Conservation (phyloP, 2,113 vertebrate species). For the Astur gentilis region DNA sequence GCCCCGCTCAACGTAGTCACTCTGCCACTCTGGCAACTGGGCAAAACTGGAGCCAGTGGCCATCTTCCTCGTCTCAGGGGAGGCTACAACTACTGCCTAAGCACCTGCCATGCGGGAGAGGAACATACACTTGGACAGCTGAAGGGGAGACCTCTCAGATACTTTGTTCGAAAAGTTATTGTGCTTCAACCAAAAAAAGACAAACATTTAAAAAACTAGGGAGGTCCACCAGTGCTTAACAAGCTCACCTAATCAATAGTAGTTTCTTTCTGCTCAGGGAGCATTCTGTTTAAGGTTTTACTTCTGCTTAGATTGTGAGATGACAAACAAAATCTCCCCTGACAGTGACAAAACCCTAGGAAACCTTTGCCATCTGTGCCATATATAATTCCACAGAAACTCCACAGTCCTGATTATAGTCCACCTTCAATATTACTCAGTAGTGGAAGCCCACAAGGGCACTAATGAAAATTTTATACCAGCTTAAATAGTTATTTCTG, state of each 20-base stretch:
- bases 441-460: not conserved
- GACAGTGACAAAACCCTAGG: not conserved
- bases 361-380: not conserved
- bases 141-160: not conserved
- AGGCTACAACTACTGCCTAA: not conserved
- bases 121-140: not conserved
- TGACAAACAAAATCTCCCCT: not conserved
- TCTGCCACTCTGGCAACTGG: not conserved
- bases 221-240: not conserved
- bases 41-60: not conserved
- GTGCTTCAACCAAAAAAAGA: not conserved
- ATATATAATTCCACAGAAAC: not conserved
- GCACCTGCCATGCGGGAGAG: not conserved
- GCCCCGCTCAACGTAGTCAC: not conserved
- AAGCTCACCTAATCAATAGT: not conserved
- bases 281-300: not conserved
- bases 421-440: not conserved
- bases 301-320: not conserved
- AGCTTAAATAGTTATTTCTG: not conserved
- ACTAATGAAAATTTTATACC: not conserved
- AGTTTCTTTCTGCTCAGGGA: not conserved
- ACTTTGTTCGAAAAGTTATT: not conserved
- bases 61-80: not conserved
- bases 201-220: not conserved
- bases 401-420: not conserved